Base-by-base conservation (phyloP, 2,113 vertebrate species). In the Ochotona curzoniae region DNA sequence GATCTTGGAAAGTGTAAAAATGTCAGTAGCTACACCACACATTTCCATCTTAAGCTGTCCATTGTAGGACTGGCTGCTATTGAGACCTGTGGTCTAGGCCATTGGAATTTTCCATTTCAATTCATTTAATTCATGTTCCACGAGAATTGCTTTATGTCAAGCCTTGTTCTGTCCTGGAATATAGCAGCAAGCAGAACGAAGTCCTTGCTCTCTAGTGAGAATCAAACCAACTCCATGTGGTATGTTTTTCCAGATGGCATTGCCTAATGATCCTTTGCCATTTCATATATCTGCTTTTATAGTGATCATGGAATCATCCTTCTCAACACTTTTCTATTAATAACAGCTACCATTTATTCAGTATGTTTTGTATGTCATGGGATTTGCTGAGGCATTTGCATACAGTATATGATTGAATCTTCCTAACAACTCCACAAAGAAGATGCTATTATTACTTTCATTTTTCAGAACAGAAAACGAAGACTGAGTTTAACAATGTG, bases 141-240 rank as follows among this genome's bases (percentile, higher is more conserved):
- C 89, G 26, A 89, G 21, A 49, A 85, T 32, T 78, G 78, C 63
- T 88, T 9, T 25, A 79, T 70, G 63, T 61, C 74, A 90, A 64
- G 35, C 54, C 76, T 32, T 83, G 5, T 74, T 93, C 57, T 93
- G 83, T 44, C 47, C 25, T 91, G 26, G 2, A 11, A 80, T 89
- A 94, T 21, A 86, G 67, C 47, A 95, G 71, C 89, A 93, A 86
- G 30, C 35, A 80, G 35, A 18, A 93, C 66, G 91, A 84, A 80
- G 54, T 76, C 80, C 54, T 21, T 93, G 47, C 35, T 28, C 4
- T 85, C 20, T 70, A 71, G 38, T 71, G 70, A 88, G 23, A 11
- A 3, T 76, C 35, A 93, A 87, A 84, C 93, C 83, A 87, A 82
- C 11, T 85, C 64, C 83, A 83, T 13, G 32, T 79, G 30, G 11